phyloP scores from a whole-genome alignment of 2,113 vertebrate species.

The Lipophrys pholis region DNA sequence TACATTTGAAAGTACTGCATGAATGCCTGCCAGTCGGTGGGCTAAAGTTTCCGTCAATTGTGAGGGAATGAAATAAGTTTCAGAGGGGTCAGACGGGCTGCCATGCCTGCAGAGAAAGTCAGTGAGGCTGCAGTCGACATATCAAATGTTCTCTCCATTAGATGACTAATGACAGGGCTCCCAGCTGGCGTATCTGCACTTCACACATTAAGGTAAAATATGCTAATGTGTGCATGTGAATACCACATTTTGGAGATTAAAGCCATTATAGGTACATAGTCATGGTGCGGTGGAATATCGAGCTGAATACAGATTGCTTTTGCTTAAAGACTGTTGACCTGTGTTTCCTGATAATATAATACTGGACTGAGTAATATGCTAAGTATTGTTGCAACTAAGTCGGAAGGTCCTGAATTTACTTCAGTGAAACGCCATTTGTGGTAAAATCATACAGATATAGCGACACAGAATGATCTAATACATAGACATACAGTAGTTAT shows the following conservation, averaged over 20 bases:
- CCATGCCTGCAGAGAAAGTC: slow-evolving; percentile 2
- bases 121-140: slow-evolving; percentile 10
- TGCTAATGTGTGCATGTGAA: slow-evolving; percentile 60
- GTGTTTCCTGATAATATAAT: background rate
- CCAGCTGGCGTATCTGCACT: slow-evolving; percentile 43
- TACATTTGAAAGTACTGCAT: background rate
- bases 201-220: slow-evolving; percentile 67
- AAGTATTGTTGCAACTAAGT: background rate
- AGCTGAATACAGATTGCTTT: slow-evolving; percentile 12
- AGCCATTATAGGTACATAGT: slow-evolving; percentile 53
- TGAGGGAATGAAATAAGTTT: slow-evolving; percentile 7
- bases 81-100: slow-evolving; percentile 18
- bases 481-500: no score
- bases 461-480: no score
- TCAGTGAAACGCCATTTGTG: no score
- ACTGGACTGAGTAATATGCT: background rate
- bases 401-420: no score
- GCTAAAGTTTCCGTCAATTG: slow-evolving; percentile 6
- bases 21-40: background rate
- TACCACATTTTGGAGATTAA: slow-evolving; percentile 64
- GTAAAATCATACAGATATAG: no score
- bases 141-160: slow-evolving; percentile 45
- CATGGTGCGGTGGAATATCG: slow-evolving; percentile 32
- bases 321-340: background rate
- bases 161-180: slow-evolving; percentile 48